phyloP scores from a whole-genome alignment of 2,113 vertebrate species.

The Calonectris borealis region DNA sequence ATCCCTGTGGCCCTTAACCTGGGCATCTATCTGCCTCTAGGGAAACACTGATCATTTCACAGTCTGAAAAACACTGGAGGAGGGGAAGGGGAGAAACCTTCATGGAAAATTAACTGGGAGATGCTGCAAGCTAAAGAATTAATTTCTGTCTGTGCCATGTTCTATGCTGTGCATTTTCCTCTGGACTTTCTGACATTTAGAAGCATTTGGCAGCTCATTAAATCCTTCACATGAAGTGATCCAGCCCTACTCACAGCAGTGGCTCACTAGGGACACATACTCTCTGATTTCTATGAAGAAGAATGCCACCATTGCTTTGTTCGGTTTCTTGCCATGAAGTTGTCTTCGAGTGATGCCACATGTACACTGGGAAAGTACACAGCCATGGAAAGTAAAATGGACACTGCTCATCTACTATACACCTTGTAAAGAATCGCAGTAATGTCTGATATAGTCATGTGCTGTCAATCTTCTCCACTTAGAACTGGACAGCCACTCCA shows the following conservation, averaged over 20 bases:
- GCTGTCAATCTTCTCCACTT: neutral
- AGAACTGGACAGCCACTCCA: fast-evolving
- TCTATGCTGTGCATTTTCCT: neutral
- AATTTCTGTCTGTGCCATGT: neutral
- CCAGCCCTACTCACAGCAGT: neutral
- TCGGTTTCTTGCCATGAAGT: neutral
- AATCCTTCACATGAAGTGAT: neutral
- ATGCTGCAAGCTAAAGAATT: neutral
- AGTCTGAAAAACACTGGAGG: neutral
- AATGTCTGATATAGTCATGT: neutral
- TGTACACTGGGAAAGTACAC: neutral
- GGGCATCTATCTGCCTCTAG: neutral
- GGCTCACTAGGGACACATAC: neutral
- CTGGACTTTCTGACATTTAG: neutral
- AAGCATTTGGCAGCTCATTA: slow-evolving; percentile 20
- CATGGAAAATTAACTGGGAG: slow-evolving; percentile 36
- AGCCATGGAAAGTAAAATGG: neutral
- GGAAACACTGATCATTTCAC: neutral
- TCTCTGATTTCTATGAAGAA: neutral
- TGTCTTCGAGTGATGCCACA: neutral
- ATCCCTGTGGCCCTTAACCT: neutral
- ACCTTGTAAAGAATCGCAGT: neutral
- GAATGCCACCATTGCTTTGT: neutral
- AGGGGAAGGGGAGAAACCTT: neutral
- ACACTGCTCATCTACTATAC: neutral